Base-by-base conservation (phyloP, 2,888 invertebrate species). In the Platycheirus rosarum region DNA sequence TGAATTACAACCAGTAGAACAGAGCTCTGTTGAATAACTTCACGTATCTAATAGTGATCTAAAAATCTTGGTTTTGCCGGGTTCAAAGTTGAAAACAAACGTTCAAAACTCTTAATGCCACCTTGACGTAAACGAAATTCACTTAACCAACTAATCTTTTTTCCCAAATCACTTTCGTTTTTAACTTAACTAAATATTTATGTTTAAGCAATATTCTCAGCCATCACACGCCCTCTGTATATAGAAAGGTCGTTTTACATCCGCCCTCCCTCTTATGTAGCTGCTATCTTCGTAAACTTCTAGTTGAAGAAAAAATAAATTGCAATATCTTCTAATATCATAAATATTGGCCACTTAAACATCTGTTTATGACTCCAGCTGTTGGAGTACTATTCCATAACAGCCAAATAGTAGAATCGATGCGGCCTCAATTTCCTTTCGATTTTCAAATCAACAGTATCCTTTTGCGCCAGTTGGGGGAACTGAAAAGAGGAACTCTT, bases 261-360 rank as follows among this genome's bases (percentile, higher is more conserved):
- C n/a, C 6, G 20, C 8, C 40, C 40, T 0, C 35, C 23, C 14
- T 9, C 13, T 0, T 26, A 6, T 8, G n/a, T 40, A 60, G 42
- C 44, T 44, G 14, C 42, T 60, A 16, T 60, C 29, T 44, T 42
- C 29, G 42, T 44, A 44, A 60, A 44, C 44, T 48, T 37, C 9
- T 65, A 4, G 44, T 13, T 14, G 13, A 20, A 13, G 44, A 57
- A 16, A 57, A 70, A 49, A 66, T 76, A 76, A 75, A 80, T 80
- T 66, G 65, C 44, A 65, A 76, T 80, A 70, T 80, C n/a, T 80
- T 62, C 60, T 48, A 40, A 51, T 76, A 66, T 76, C 60, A 76
- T 62, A 75, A 80, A 70, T 80, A 66, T 53, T 60, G 32, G 75
- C 76, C 65, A 69, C 69, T 80, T 76, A 80, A 80, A 70, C 60